Conservation (phyloP, 2,888 invertebrate species). For the Agrochola macilenta region DNA sequence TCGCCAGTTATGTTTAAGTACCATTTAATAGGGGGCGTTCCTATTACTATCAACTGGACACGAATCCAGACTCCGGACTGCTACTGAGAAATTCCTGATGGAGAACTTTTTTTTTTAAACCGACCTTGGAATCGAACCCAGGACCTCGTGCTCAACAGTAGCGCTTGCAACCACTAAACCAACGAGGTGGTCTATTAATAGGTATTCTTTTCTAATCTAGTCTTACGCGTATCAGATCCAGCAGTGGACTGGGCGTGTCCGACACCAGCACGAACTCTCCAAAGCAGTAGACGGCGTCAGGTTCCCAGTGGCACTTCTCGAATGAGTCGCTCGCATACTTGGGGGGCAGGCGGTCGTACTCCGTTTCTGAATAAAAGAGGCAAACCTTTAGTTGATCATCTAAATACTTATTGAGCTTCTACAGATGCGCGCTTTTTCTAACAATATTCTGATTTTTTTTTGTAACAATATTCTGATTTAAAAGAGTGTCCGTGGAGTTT, state of each 20-base stretch:
- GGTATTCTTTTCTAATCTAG: not conserved
- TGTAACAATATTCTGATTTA: too few relatives aligned
- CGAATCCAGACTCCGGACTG: too few relatives aligned
- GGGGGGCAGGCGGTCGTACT: slow-evolving; percentile 62
- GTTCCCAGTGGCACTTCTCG: slow-evolving; percentile 59
- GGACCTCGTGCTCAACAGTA: not conserved
- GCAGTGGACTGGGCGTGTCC: slow-evolving; percentile 60
- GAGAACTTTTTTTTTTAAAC: too few relatives aligned
- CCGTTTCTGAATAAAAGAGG: slow-evolving; percentile 9
- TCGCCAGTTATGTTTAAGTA: too few relatives aligned
- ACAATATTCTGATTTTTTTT: too few relatives aligned
- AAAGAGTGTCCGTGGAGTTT: too few relatives aligned
- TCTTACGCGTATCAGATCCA: slow-evolving; percentile 62
- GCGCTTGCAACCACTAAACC: not conserved
- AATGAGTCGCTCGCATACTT: slow-evolving; percentile 65
- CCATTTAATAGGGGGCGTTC: too few relatives aligned
- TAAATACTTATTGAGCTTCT: too few relatives aligned
- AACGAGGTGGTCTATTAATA: not conserved
- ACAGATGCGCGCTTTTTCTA: too few relatives aligned
- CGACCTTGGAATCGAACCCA: not conserved
- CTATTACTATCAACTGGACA: too few relatives aligned
- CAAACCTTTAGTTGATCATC: not conserved
- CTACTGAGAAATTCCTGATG: too few relatives aligned
- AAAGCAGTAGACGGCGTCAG: slow-evolving; percentile 64
- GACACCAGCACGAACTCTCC: slow-evolving; percentile 61